Conservation (phyloP, 2,113 vertebrate species). For the Anarhynchus alexandrinus region DNA sequence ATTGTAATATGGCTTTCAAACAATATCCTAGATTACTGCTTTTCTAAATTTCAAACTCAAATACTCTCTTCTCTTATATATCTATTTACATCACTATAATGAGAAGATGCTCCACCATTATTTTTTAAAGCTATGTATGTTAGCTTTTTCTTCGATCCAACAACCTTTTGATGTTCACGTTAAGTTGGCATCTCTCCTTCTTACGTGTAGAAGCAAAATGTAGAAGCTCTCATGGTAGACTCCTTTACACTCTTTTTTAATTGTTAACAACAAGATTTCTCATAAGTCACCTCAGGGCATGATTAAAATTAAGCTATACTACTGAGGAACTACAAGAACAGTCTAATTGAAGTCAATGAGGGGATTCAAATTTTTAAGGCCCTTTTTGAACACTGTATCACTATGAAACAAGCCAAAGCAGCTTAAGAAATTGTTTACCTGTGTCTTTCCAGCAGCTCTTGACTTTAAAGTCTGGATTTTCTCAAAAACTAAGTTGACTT, state of each 20-base stretch:
- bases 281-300: background rate
- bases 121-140: background rate
- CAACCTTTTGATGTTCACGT: background rate
- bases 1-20: background rate
- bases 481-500: constrained; percentile 98
- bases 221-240: background rate
- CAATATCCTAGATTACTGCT: background rate
- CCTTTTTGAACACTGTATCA: background rate
- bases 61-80: background rate
- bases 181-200: background rate
- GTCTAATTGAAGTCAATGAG: background rate
- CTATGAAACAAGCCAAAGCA: background rate
- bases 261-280: background rate
- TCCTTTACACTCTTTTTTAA: background rate
- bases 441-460: constrained; percentile 81
- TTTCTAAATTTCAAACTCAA: background rate
- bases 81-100: background rate
- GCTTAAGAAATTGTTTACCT: constrained; percentile 74
- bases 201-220: background rate
- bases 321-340: background rate
- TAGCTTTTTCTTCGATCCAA: background rate
- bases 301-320: background rate
- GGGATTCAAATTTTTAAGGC: background rate
- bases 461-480: constrained; percentile 98
- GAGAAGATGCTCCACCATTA: background rate